Percentiles rank a stretch among this genome's conserved stretches.
phyloP scores from a whole-genome alignment of 2,797 vertebrate genomes.

The Scleropages formosus region DNA sequence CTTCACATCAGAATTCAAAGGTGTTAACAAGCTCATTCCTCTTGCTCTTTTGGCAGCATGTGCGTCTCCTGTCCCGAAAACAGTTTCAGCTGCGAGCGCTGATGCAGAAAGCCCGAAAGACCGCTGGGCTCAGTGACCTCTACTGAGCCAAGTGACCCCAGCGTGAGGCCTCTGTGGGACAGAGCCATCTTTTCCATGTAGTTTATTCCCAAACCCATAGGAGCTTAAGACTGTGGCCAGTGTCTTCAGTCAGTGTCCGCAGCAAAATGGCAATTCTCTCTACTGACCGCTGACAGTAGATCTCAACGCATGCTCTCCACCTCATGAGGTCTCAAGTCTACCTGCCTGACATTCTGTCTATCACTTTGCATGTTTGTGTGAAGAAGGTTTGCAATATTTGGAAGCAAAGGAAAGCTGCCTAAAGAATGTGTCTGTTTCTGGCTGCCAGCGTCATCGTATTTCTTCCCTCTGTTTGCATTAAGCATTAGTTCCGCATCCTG shows the following conservation, averaged over 20 bases:
- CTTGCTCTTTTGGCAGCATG: slow-evolving; percentile 73
- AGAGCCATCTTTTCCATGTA: background rate
- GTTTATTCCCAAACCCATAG: too few relatives aligned
- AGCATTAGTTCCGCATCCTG: slow-evolving; percentile 19
- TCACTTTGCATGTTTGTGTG: background rate
- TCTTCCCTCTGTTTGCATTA: background rate
- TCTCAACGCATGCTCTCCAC: too few relatives aligned
- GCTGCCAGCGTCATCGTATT: background rate
- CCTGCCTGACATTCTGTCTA: too few relatives aligned
- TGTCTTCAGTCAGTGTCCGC: too few relatives aligned
- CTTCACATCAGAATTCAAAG: too few relatives aligned
- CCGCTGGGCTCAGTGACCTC: slow-evolving; percentile 94
- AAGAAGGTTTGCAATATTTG: slow-evolving; percentile 11
- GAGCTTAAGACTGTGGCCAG: too few relatives aligned
- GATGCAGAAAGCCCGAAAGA: slow-evolving; percentile 99
- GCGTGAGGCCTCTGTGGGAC: background rate
- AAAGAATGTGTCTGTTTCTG: background rate
- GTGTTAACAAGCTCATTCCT: background rate
- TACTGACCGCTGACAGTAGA: too few relatives aligned
- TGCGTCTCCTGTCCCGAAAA: slow-evolving; percentile 94
- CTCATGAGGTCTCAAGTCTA: too few relatives aligned
- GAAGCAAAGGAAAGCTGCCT: too few relatives aligned
- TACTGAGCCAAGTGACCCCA: slow-evolving; percentile 72
- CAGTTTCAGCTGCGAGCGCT: slow-evolving; percentile 98
- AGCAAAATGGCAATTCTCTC: too few relatives aligned